Evolutionary conservation across 2,888 invertebrate species (phyloP).

Genomic region (Tipula unca): DNA sequence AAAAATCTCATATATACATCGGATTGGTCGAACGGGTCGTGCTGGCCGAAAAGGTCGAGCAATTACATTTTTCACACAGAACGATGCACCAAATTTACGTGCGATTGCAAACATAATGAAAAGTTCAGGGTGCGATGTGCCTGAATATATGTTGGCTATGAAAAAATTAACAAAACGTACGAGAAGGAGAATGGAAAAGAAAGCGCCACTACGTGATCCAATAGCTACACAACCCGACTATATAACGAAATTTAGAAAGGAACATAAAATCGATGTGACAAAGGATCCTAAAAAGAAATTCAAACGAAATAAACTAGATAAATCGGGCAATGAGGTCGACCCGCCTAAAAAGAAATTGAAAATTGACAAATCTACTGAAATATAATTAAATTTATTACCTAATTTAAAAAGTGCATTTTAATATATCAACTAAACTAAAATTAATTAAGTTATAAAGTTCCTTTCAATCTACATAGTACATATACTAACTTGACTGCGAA

Average conservation of each 20-base stretch:
- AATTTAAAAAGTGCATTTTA: not conserved
- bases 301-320: not conserved
- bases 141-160: conserved; percentile 78
- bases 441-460: too few relatives aligned
- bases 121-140: conserved; percentile 86
- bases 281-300: not conserved
- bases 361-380: not conserved
- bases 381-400: not conserved
- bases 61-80: conserved; percentile 87
- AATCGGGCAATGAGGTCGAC: not conserved
- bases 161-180: conserved; percentile 58
- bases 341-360: not conserved
- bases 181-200: conserved; percentile 47
- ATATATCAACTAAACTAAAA: too few relatives aligned
- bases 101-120: conserved; percentile 87
- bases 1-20: conserved; percentile 83
- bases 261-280: not conserved
- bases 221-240: conserved; percentile 47
- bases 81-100: conserved; percentile 76
- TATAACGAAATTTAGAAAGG: not conserved
- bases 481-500: too few relatives aligned
- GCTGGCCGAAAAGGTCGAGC: conserved; percentile 85
- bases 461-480: too few relatives aligned
- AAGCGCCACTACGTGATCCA: conserved; percentile 55
- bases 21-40: conserved; percentile 83